phyloP scores from a whole-genome alignment of 2,113 vertebrate species.

The Pholis gunnellus region DNA sequence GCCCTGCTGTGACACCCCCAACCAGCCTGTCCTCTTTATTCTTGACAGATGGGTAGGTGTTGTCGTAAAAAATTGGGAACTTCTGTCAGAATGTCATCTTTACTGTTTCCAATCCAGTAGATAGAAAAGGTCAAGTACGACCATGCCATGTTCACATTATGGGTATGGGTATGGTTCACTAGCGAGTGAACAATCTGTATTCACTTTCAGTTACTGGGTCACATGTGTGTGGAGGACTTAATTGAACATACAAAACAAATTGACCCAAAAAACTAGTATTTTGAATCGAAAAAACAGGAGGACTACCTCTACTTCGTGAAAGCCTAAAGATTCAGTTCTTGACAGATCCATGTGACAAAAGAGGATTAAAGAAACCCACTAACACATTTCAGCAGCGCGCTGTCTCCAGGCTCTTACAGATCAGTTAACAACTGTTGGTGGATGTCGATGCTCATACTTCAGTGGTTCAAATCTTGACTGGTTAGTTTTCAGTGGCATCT shows the following conservation, averaged over 20 bases:
- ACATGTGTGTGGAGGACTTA: background rate
- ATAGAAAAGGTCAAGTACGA: constrained; percentile 38
- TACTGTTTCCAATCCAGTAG: constrained; percentile 25
- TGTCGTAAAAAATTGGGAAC: constrained; percentile 41
- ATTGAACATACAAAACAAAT: background rate
- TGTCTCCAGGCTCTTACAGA: background rate
- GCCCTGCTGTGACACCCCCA: constrained; percentile 37
- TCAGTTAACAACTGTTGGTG: constrained; percentile 6
- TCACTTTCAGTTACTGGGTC: constrained; percentile 7
- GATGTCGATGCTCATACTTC: constrained; percentile 6
- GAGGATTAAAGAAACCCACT: background rate
- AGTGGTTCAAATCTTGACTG: constrained; percentile 9
- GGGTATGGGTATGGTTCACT: background rate
- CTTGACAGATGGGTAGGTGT: constrained; percentile 31
- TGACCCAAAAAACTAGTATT: background rate
- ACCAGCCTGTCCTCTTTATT: constrained; percentile 53
- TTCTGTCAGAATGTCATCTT: constrained; percentile 51
- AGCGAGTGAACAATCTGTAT: constrained; percentile 16
- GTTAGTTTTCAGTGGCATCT: constrained; percentile 5
- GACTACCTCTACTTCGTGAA: background rate
- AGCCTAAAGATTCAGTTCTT: background rate
- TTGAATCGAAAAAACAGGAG: background rate
- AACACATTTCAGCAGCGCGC: background rate
- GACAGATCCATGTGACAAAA: background rate
- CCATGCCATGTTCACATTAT: constrained; percentile 14